Base-by-base conservation (phyloP, 2,113 vertebrate genomes). In the Plotosus lineatus region DNA sequence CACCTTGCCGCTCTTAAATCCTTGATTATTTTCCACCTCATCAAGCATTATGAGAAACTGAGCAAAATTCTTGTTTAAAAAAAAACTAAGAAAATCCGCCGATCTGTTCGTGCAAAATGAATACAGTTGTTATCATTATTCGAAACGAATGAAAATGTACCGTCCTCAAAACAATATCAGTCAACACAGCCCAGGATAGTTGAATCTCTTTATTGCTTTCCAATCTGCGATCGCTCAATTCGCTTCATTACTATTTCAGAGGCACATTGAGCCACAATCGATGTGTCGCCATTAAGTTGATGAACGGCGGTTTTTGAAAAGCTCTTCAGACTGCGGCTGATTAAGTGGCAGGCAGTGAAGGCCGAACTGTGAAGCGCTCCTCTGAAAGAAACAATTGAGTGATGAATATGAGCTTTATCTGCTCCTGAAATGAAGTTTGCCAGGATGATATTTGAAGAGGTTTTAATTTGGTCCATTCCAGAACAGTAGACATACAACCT, bases 201-300 rank as follows among this genome's bases (percentile, higher is more conserved):
- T 69, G 28, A 78, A 78, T 38, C 42, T 58, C 50, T 23, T 75
- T 50, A 77, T 82, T 53, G 44, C 40, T 73, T 82, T 84, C 81
- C 81, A 46, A 40, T 50, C 36, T 77, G 78, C 10, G 33, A 78
- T 60, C 83, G 50, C 76, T 82, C 65, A 79, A 51, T 79, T 48
- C 56, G 75, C 40, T 60, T 68, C 81, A 83, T 83, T 81, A 82
- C 81, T 77, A 79, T 83, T 83, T 77, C 82, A 83, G 81, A 81
- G 76, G 73, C 71, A 71, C 76, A 42, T 65, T 55, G 63, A 48
- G 9, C 65, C 76, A 81, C 75, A 79, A 87, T 85, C 86, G 60
- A 85, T 87, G 85, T 21, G 10, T 79, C 72, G 69, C 79, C 82
- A 87, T 85, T 83, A 87, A 33, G 10, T 28, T 83, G 86, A 87